A percentile compares a stretch with the other conserved stretches of the same genome.
phyloP scores from a whole-genome alignment of 1,140 invertebrate species.

The Aphidius ervi region DNA sequence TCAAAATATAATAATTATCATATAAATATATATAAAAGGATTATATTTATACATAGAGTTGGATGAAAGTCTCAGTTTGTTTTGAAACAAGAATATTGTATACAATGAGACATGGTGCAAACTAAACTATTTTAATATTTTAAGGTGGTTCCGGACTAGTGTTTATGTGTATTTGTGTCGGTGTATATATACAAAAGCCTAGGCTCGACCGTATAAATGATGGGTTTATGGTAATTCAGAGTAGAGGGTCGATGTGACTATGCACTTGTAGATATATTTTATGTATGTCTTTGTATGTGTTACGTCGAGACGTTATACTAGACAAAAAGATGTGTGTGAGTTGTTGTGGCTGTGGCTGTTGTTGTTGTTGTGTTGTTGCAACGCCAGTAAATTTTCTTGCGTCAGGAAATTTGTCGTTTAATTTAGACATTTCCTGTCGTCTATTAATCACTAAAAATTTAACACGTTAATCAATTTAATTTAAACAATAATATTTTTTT shows the following conservation, averaged over 20 bases:
- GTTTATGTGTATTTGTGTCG: conserved; percentile 13
- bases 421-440: conserved; percentile 45
- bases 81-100: too few species aligned
- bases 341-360: too few species aligned
- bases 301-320: too few species aligned
- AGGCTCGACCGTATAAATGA: conserved; percentile 41
- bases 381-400: conserved; percentile 44
- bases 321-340: too few species aligned
- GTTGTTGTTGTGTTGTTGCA: too few species aligned
- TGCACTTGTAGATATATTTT: too few species aligned
- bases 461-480: not conserved
- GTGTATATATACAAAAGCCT: conserved; percentile 19
- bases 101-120: conserved; percentile 21
- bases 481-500: too few species aligned
- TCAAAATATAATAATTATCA: too few species aligned
- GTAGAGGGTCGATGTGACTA: conserved; percentile 22
- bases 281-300: too few species aligned
- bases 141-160: conserved; percentile 30
- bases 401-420: conserved; percentile 50
- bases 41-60: too few species aligned
- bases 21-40: too few species aligned
- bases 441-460: not conserved
- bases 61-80: too few species aligned
- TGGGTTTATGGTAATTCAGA: conserved; percentile 45
- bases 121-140: conserved; percentile 37